Evolutionary conservation across 2,888 invertebrate species (phyloP).

Genomic region (Sialis lutaria): DNA sequence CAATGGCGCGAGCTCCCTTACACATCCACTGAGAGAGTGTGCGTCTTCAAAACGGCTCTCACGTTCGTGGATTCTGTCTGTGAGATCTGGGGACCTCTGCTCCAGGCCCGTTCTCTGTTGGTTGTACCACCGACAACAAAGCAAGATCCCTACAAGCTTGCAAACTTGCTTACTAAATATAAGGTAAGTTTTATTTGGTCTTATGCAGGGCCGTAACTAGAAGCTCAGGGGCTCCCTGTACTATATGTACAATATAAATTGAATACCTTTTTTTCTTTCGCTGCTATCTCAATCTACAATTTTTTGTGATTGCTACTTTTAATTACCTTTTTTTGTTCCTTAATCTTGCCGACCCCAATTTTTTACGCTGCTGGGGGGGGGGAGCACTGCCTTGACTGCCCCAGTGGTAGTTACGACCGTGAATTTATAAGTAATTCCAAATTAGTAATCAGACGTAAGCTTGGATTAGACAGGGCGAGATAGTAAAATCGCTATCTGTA

Average conservation of each 20-base stretch:
- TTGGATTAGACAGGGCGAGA: no score
- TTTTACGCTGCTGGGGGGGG: no score
- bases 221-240: neutral
- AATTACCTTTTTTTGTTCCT: no score
- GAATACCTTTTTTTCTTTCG: neutral
- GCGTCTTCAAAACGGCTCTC: slow-evolving; percentile 78
- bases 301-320: no score
- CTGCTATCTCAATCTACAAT: no score
- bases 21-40: slow-evolving; percentile 41
- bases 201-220: no score
- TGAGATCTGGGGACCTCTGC: slow-evolving; percentile 74
- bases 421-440: no score
- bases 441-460: no score
- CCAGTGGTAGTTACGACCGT: no score
- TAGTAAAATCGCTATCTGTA: no score
- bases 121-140: slow-evolving; percentile 57
- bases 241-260: neutral
- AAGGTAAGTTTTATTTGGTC: slow-evolving; percentile 28
- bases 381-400: no score
- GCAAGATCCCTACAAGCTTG: slow-evolving; percentile 60
- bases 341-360: no score
- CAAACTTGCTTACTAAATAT: slow-evolving; percentile 48
- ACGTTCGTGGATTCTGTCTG: slow-evolving; percentile 83
- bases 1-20: slow-evolving; percentile 75
- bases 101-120: slow-evolving; percentile 52